A percentile compares a stretch with the other conserved stretches of the same genome.
These are phyloP conservation scores for Poeciliopsis occidentalis DNA, from an alignment of 2,113 vertebrate genomes.

Conservation along the genomic window DNA sequence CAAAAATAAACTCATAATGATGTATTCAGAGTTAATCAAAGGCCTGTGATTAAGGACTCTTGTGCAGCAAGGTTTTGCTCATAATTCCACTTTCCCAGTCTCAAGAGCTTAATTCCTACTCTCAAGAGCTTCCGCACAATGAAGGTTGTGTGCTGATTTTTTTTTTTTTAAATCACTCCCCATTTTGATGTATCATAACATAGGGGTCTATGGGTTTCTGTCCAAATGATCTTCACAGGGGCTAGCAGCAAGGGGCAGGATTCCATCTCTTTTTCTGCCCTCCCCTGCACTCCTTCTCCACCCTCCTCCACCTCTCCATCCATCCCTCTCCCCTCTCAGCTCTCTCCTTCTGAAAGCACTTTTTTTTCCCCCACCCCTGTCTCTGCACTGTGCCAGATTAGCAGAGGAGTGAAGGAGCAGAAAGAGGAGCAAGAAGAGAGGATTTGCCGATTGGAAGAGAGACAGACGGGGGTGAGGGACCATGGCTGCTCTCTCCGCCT, in stretches of 20 bases:
- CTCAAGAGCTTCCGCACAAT: too few species aligned
- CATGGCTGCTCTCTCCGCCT: slow-evolving; percentile 81
- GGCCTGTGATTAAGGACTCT: neutral
- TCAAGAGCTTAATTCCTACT: neutral
- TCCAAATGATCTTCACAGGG: slow-evolving; percentile 4
- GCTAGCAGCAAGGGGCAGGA: slow-evolving; percentile 40
- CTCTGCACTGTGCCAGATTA: slow-evolving; percentile 61
- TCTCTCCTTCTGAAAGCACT: slow-evolving; percentile 50
- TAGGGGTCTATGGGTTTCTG: neutral
- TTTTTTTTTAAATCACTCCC: too few species aligned
- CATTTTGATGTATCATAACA: neutral
- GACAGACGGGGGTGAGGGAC: slow-evolving; percentile 63
- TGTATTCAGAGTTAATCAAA: neutral
- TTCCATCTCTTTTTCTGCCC: slow-evolving; percentile 46
- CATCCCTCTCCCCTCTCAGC: slow-evolving; percentile 41
- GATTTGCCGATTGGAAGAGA: slow-evolving; percentile 69
- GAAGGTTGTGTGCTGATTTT: neutral
- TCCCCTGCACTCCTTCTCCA: slow-evolving; percentile 16
- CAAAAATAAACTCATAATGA: too few species aligned
- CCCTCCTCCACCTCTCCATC: slow-evolving; percentile 29
- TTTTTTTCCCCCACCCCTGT: slow-evolving; percentile 24
- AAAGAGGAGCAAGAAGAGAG: slow-evolving; percentile 59
- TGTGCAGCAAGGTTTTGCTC: neutral
- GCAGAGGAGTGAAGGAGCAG: slow-evolving; percentile 66
- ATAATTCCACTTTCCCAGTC: neutral